phyloP scores from a whole-genome alignment of 2,113 vertebrate genomes.

The Australoheros scitulus region DNA sequence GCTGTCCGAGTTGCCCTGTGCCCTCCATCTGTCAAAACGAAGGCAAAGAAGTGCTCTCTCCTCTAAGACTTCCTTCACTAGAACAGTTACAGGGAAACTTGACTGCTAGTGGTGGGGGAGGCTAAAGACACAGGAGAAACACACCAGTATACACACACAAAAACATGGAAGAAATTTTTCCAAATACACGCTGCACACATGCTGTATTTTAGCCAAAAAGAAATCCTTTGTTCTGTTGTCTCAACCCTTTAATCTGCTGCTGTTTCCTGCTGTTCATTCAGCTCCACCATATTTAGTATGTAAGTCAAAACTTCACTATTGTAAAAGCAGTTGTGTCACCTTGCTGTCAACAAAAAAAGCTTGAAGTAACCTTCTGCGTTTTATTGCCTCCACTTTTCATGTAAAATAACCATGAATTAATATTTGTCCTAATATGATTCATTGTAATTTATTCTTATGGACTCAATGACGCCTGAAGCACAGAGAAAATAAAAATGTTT shows the following conservation, averaged over 20 bases:
- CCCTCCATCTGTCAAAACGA: slow-evolving; percentile 93
- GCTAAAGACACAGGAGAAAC: slow-evolving; percentile 54
- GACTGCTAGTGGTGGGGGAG: slow-evolving; percentile 67
- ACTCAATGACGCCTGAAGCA: background rate
- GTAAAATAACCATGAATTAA: background rate
- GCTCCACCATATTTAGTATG: background rate
- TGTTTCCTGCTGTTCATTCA: background rate
- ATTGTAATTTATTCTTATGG: background rate
- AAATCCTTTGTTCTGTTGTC: slow-evolving; percentile 21
- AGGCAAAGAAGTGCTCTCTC: slow-evolving; percentile 88
- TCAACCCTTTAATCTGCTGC: slow-evolving; percentile 23
- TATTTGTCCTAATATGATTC: slow-evolving; percentile 11
- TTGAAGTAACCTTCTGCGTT: slow-evolving; percentile 36
- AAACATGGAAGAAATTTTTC: slow-evolving; percentile 18
- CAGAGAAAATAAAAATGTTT: slow-evolving; percentile 51
- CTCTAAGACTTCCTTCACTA: slow-evolving; percentile 80
- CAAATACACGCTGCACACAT: slow-evolving; percentile 41
- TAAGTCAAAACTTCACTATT: background rate
- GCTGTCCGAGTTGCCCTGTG: slow-evolving; percentile 96
- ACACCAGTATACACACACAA: slow-evolving; percentile 59
- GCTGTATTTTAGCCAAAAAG: slow-evolving; percentile 43
- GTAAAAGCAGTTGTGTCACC: background rate
- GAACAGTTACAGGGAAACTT: slow-evolving; percentile 63
- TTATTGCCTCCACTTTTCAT: background rate
- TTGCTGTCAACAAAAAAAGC: slow-evolving; percentile 13